Conservation (phyloP, 2,797 vertebrate genomes). For the Betta splendens region DNA sequence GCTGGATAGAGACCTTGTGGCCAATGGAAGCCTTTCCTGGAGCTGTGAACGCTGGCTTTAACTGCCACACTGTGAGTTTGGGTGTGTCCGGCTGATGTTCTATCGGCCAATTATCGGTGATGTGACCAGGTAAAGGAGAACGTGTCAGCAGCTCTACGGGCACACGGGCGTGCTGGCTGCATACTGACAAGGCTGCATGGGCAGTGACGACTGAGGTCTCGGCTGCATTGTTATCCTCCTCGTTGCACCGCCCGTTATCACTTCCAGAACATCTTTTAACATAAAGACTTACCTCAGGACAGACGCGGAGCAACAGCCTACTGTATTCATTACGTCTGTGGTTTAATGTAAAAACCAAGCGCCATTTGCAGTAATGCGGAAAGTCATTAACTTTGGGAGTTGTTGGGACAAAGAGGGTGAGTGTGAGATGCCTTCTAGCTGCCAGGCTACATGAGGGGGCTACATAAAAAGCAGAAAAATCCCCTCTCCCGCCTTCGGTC, state of each 20-base stretch:
- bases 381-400: slow-evolving; percentile 84
- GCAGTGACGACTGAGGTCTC: slow-evolving; percentile 56
- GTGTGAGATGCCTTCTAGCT: slow-evolving; percentile 75
- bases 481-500: slow-evolving; percentile 56
- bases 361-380: slow-evolving; percentile 81
- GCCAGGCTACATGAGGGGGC: slow-evolving; percentile 69
- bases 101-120: slow-evolving; percentile 72
- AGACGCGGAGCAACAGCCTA: slow-evolving; percentile 60
- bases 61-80: slow-evolving; percentile 51
- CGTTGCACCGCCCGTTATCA: slow-evolving; percentile 63
- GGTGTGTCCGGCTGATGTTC: slow-evolving; percentile 70
- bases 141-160: slow-evolving; percentile 73
- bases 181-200: slow-evolving; percentile 70
- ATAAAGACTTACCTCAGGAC: slow-evolving; percentile 72
- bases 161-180: slow-evolving; percentile 52
- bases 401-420: slow-evolving; percentile 76
- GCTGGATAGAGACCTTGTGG: slow-evolving; percentile 50
- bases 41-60: slow-evolving; percentile 61
- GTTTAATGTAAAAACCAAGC: slow-evolving; percentile 79
- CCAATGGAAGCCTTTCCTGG: slow-evolving; percentile 63
- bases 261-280: slow-evolving; percentile 67
- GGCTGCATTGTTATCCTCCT: slow-evolving; percentile 62
- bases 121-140: slow-evolving; percentile 72
- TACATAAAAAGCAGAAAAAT: slow-evolving; percentile 66
- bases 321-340: slow-evolving; percentile 80